These are phyloP conservation scores for Pandemis corylana DNA, from an alignment of 2,888 invertebrate genomes.

Conservation along the genomic window DNA sequence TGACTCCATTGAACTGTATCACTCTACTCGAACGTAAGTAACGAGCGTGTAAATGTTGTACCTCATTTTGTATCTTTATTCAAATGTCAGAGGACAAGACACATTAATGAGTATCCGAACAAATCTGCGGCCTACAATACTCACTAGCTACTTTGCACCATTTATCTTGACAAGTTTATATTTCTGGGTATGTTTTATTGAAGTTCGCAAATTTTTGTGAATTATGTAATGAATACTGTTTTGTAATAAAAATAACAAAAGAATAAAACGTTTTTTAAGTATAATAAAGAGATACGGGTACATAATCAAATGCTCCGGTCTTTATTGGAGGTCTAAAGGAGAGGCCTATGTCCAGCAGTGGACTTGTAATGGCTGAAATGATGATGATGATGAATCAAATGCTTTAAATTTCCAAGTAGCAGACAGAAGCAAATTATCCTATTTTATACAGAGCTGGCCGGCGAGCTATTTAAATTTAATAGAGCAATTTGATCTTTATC, in stretches of 20 bases:
- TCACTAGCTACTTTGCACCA: slow-evolving; percentile 16
- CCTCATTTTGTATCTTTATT: slow-evolving; percentile 60
- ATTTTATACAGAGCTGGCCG: slow-evolving; percentile 8
- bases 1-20: slow-evolving; percentile 13
- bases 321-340: too few relatives aligned
- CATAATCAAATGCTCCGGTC: background rate
- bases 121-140: background rate
- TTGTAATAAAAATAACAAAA: too few relatives aligned
- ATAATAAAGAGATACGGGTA: too few relatives aligned
- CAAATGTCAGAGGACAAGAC: slow-evolving; percentile 58
- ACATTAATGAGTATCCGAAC: slow-evolving; percentile 51
- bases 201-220: background rate
- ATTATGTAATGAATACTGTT: background rate
- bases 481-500: slow-evolving; percentile 36
- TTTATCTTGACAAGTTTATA: background rate
- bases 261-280: background rate
- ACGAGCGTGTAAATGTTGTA: slow-evolving; percentile 30
- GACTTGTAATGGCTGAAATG: too few relatives aligned
- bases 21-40: background rate
- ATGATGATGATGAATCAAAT: too few relatives aligned
- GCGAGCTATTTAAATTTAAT: slow-evolving; percentile 35
- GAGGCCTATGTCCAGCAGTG: too few relatives aligned
- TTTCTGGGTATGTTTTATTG: background rate
- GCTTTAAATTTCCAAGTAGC: background rate
- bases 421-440: slow-evolving; percentile 6